Conservation (phyloP, 2,888 invertebrate species). For the Temnothorax rugatulus region DNA sequence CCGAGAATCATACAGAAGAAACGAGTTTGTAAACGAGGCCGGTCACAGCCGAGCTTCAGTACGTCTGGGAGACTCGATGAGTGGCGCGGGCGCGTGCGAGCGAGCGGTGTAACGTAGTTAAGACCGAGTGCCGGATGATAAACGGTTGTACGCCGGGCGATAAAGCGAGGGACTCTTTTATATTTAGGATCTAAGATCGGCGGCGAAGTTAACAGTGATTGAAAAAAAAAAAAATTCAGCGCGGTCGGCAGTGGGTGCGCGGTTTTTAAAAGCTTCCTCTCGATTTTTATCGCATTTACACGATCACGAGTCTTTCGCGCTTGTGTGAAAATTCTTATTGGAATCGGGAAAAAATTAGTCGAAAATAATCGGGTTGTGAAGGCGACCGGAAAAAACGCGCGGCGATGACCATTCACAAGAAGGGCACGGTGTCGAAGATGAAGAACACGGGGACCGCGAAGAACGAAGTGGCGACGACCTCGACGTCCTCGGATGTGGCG, state of each 20-base stretch:
- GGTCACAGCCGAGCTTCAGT: constrained; percentile 58
- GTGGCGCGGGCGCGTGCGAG: constrained; percentile 14
- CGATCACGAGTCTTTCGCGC: not conserved
- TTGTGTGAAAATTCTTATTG: constrained; percentile 36
- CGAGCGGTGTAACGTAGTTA: constrained; percentile 38
- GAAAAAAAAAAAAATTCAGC: not conserved
- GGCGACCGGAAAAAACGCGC: not conserved
- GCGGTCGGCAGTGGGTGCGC: not conserved
- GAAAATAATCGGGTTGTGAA: not conserved
- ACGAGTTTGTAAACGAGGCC: constrained; percentile 71
- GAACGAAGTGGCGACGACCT: constrained; percentile 66
- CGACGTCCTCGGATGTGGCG: constrained; percentile 66
- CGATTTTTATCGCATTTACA: not conserved
- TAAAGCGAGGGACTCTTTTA: not conserved
- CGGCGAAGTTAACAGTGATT: not conserved
- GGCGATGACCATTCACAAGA: constrained; percentile 75
- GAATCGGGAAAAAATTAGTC: not conserved
- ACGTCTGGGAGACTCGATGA: constrained; percentile 29
- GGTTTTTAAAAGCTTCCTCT: not conserved
- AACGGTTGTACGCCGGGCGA: not conserved
- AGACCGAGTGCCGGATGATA: not conserved
- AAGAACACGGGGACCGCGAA: constrained; percentile 62
- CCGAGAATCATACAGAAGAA: constrained; percentile 57
- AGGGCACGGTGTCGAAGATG: constrained; percentile 62
- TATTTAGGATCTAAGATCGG: not conserved